phyloP scores from a whole-genome alignment of 2,888 invertebrate species.

The Phasia obesa region DNA sequence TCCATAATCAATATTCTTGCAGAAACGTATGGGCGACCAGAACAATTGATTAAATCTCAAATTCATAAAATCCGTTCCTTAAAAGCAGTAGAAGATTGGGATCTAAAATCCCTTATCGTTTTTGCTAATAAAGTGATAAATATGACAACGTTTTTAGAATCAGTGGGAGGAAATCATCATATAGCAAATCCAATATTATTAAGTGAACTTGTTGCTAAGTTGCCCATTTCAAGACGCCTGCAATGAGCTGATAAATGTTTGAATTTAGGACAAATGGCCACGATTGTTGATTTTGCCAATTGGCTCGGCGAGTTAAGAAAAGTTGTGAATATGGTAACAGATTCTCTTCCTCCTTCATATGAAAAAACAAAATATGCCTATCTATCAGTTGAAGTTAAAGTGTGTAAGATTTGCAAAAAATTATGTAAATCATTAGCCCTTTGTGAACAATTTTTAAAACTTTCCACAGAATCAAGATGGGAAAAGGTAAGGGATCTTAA shows the following conservation, averaged over 20 bases:
- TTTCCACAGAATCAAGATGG: too few relatives aligned
- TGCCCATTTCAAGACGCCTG: background rate
- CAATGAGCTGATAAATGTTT: background rate
- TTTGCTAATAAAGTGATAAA: background rate
- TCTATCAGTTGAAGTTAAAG: background rate
- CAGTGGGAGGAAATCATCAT: background rate
- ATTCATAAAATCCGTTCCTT: constrained; percentile 1
- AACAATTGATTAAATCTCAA: constrained; percentile 3
- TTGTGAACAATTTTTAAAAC: too few relatives aligned
- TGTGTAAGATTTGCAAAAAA: too few relatives aligned
- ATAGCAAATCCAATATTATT: background rate
- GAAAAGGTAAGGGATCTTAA: too few relatives aligned
- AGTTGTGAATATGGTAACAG: too few relatives aligned
- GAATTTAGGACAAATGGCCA: background rate
- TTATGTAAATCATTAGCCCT: too few relatives aligned
- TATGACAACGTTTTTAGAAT: constrained; percentile 6
- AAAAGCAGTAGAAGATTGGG: background rate
- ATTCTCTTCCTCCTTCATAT: too few relatives aligned
- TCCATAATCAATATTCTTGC: background rate
- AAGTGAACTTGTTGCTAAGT: background rate
- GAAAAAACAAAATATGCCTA: too few relatives aligned
- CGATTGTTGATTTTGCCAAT: background rate
- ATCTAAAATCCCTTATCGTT: background rate
- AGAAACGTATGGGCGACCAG: constrained; percentile 2
- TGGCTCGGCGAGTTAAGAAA: too few relatives aligned